Percentiles rank a stretch among this genome's conserved stretches.
Conservation (phyloP, 2,888 invertebrate species). For the Iselma pallidipennis region DNA sequence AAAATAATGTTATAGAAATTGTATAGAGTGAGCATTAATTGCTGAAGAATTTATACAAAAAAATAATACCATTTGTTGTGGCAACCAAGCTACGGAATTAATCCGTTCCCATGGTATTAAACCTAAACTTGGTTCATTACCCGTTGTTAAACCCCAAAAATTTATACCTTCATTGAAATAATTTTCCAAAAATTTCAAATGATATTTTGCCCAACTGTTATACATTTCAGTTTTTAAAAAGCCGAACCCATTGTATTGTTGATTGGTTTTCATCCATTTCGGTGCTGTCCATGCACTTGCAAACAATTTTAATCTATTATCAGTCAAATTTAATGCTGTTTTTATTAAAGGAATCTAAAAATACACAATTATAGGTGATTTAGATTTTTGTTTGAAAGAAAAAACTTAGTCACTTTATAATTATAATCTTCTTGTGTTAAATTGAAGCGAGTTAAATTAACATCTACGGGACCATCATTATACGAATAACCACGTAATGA, state of each 20-base stretch:
- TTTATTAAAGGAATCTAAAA: constrained; percentile 20
- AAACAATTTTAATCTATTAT: constrained; percentile 12
- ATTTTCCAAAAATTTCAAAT: constrained; percentile 75
- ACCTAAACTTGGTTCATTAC: constrained; percentile 79
- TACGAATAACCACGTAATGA: constrained; percentile 80
- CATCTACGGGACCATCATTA: constrained; percentile 64
- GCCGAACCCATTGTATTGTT: constrained; percentile 50
- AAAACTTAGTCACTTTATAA: constrained; percentile 59
- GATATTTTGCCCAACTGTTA: constrained; percentile 80
- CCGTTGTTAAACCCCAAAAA: constrained; percentile 84
- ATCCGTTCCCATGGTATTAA: constrained; percentile 17
- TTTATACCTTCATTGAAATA: constrained; percentile 69
- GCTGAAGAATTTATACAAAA: background rate
- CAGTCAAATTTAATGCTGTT: constrained; percentile 10
- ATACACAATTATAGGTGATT: too few relatives aligned
- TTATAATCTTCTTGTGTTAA: constrained; percentile 68
- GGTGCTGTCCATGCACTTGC: constrained; percentile 61
- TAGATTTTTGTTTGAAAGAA: too few relatives aligned
- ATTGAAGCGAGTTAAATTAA: constrained; percentile 64
- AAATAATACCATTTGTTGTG: constrained; percentile 23
- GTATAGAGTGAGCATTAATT: background rate
- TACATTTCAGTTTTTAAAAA: constrained; percentile 57
- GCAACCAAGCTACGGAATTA: constrained; percentile 30
- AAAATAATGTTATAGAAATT: background rate
- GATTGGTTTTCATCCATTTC: constrained; percentile 59